Evolutionary conservation across 2,113 vertebrate genomes (phyloP).

Genomic region (Elgaria multicarinata): DNA sequence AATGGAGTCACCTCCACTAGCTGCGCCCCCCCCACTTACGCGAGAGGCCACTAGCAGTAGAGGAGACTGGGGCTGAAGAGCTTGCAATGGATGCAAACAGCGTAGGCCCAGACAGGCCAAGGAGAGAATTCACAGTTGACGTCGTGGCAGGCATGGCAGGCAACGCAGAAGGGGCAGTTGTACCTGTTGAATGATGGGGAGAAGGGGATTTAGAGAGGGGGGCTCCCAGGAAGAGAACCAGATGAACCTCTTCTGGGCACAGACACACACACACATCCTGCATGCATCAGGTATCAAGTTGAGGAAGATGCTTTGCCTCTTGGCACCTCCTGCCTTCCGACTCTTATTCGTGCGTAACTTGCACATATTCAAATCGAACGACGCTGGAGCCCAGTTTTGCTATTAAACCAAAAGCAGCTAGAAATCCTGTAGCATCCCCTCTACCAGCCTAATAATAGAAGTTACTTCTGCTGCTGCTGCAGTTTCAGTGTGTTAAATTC

Average conservation of each 20-base stretch:
- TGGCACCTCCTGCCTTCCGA: not conserved
- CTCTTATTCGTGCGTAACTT: not conserved
- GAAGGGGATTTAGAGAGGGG: not conserved
- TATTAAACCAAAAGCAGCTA: not conserved
- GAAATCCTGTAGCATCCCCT: not conserved
- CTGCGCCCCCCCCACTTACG: conserved; percentile 68
- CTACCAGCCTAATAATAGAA: no score
- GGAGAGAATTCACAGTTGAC: conserved; percentile 54
- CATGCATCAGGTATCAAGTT: not conserved
- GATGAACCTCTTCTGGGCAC: no score
- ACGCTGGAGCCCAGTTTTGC: not conserved
- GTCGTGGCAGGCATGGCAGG: conserved; percentile 71
- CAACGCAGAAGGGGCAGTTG: conserved; percentile 22
- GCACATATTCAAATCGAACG: accelerated
- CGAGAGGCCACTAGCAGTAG: conserved; percentile 67
- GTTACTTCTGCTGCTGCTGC: not conserved
- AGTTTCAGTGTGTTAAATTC: no score
- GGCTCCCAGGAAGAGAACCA: not conserved
- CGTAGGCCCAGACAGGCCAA: conserved; percentile 59
- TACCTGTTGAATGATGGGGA: not conserved
- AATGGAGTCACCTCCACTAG: no score
- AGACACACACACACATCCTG: not conserved
- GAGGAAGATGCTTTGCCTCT: not conserved
- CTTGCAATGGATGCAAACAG: conserved; percentile 68
- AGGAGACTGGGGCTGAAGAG: conserved; percentile 56